A percentile compares a stretch with the other conserved stretches of the same genome.
Conservation (phyloP, 2,888 invertebrate genomes). For the Eretmocerus hayati region DNA sequence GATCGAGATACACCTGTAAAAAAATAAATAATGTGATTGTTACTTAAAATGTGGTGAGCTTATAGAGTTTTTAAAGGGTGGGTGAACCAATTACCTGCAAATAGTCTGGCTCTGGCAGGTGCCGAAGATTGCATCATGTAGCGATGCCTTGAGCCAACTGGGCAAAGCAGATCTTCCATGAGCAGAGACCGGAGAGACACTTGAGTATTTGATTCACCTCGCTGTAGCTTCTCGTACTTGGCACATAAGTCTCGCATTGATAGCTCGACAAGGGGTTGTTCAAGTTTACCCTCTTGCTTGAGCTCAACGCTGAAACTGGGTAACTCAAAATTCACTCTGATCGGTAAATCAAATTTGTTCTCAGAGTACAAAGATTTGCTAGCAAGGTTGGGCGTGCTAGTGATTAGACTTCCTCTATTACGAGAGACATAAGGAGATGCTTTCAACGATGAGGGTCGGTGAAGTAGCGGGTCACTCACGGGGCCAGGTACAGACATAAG, state of each 20-base stretch:
- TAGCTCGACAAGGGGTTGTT: conserved; percentile 72
- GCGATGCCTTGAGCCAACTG: conserved; percentile 71
- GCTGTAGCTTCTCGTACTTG: conserved; percentile 62
- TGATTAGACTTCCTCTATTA: no score
- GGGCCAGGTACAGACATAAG: conserved; percentile 40
- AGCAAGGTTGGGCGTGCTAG: not conserved
- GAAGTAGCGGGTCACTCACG: conserved; percentile 37
- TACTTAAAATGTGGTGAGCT: not conserved
- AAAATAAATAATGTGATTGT: no score
- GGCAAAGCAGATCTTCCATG: conserved; percentile 84
- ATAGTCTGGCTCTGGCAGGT: conserved; percentile 33
- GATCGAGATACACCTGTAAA: conserved; percentile 56
- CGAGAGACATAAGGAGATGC: no score
- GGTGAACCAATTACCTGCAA: conserved; percentile 33
- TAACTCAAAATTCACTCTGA: conserved; percentile 63
- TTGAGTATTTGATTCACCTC: conserved; percentile 66
- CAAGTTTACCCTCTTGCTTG: conserved; percentile 63
- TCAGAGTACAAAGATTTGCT: conserved; percentile 35
- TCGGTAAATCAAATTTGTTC: conserved; percentile 37
- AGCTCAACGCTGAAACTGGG: conserved; percentile 70
- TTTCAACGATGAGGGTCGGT: not conserved
- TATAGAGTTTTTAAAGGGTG: no score
- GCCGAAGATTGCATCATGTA: conserved; percentile 73
- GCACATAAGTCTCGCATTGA: conserved; percentile 78
- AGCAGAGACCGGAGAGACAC: conserved; percentile 76